Base-by-base conservation (phyloP, 92 coral and sea anemone species). In the Epizoanthus ramosus region DNA sequence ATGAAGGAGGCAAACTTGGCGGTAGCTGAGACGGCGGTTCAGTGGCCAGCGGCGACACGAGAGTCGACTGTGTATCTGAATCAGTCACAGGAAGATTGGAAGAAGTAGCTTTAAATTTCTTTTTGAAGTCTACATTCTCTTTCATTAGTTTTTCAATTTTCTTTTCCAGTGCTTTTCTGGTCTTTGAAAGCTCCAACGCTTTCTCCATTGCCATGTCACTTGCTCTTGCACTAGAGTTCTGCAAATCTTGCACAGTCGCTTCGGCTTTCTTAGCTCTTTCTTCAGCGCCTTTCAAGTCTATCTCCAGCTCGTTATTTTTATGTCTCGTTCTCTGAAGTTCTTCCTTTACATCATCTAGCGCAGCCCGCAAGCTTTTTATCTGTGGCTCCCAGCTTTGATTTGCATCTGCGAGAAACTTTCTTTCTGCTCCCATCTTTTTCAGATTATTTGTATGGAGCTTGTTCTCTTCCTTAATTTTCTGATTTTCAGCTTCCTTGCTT, bases 141-240 rank as follows among this genome's bases (percentile, higher is more conserved):
- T 92, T 94, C 15, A 63, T 79, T 19, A 96, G 85, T 84, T 88
- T 96, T 39, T 96, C 99, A 58, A 94, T 91, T 86, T 92, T 96
- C 70, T 90, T 92, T 69, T 96, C 99, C 15, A 94, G 76, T 14
- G 90, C 84, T 67, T 97, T 86, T 83, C 87, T 92, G 3, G 91
- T 90, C 18, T 95, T 93, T 3, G 99, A 96, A 31, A 96, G 91
- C 67, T 96, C 99, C 19, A 94, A 87, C 1, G 99, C 90, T 52
- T 93, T 96, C 73, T 96, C 99, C 99, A 96, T 96, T 17, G 95
- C 99, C 88, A 96, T 80, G 71, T 96, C 99, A 57, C 88, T 96
- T 0, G 92, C 87, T 59, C 81, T 84, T 15, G 99, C 99, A 64
- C 89, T 90, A 43, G 91, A 92, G 25, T 85, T 91, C 52, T 88